These are phyloP conservation scores for Nycteola revayana DNA, from an alignment of 2,888 invertebrate genomes.

Conservation along the genomic window DNA sequence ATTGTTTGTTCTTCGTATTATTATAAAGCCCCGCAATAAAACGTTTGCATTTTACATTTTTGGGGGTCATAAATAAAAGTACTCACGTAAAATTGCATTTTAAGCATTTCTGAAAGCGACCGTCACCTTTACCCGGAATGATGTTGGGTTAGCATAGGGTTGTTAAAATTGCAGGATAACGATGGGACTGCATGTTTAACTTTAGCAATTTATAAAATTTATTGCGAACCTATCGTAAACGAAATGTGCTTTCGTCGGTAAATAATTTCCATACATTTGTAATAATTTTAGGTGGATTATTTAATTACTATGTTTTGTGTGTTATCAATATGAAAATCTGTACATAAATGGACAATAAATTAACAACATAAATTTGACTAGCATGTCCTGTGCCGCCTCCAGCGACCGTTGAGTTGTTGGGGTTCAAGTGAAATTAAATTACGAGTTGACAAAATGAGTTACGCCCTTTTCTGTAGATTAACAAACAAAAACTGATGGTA, in stretches of 20 bases:
- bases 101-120: slow-evolving; percentile 74
- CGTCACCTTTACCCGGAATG: slow-evolving; percentile 62
- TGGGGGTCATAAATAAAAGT: slow-evolving; percentile 75
- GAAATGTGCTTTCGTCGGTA: slow-evolving; percentile 4
- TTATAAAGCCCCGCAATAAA: slow-evolving; percentile 77
- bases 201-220: slow-evolving; percentile 55
- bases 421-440: slow-evolving; percentile 78
- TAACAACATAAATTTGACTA: slow-evolving; percentile 64
- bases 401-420: slow-evolving; percentile 50
- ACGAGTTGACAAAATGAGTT: slow-evolving; percentile 80
- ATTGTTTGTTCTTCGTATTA: slow-evolving; percentile 79
- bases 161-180: slow-evolving; percentile 57
- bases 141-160: slow-evolving; percentile 46
- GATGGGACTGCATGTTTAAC: slow-evolving; percentile 46
- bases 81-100: slow-evolving; percentile 78
- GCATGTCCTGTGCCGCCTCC: slow-evolving; percentile 58
- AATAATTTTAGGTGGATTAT: slow-evolving; percentile 16
- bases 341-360: slow-evolving; percentile 60
- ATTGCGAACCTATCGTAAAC: slow-evolving; percentile 36
- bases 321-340: slow-evolving; percentile 43
- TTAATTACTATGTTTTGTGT: slow-evolving; percentile 35
- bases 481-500: slow-evolving; percentile 81
- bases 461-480: slow-evolving; percentile 81
- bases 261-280: slow-evolving; percentile 15
- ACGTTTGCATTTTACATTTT: slow-evolving; percentile 80